phyloP scores from a whole-genome alignment of 2,113 vertebrate species.

The Rhombomys opimus region DNA sequence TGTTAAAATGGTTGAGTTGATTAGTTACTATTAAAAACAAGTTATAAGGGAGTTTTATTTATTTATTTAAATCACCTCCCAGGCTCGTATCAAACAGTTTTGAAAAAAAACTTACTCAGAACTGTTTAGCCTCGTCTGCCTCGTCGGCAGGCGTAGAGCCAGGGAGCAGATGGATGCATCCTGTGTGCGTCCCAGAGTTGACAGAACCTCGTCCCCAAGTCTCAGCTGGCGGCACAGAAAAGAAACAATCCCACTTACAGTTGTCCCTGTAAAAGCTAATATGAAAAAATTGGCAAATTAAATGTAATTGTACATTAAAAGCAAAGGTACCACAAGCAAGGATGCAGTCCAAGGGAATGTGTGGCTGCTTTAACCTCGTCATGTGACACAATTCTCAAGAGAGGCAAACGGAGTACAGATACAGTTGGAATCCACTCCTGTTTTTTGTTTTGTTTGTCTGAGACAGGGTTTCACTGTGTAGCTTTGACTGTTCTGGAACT shows the following conservation, averaged over 20 bases:
- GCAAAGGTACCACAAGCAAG: not conserved
- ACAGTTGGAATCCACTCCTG: not conserved
- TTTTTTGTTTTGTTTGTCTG: not conserved
- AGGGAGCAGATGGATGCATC: not conserved
- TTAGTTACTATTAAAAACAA: not conserved
- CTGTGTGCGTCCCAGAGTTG: not conserved
- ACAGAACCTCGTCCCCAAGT: not conserved
- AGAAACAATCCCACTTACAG: not conserved
- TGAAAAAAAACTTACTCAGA: not conserved
- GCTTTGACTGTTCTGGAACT: too few relatives aligned
- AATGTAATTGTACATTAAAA: not conserved
- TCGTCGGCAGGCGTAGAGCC: not conserved
- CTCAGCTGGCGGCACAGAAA: not conserved
- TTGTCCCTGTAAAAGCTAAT: not conserved
- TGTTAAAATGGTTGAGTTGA: slow-evolving; percentile 7
- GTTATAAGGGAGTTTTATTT: not conserved
- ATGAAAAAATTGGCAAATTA: slow-evolving; percentile 1
- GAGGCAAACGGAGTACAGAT: not conserved
- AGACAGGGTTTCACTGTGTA: too few relatives aligned
- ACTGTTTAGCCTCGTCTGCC: not conserved
- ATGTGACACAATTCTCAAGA: not conserved
- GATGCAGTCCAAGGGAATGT: not conserved
- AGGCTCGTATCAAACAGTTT: not conserved
- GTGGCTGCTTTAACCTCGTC: not conserved
- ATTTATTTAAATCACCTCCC: not conserved